phyloP scores from a whole-genome alignment of 2,888 invertebrate genomes.

The Xestia xanthographa region DNA sequence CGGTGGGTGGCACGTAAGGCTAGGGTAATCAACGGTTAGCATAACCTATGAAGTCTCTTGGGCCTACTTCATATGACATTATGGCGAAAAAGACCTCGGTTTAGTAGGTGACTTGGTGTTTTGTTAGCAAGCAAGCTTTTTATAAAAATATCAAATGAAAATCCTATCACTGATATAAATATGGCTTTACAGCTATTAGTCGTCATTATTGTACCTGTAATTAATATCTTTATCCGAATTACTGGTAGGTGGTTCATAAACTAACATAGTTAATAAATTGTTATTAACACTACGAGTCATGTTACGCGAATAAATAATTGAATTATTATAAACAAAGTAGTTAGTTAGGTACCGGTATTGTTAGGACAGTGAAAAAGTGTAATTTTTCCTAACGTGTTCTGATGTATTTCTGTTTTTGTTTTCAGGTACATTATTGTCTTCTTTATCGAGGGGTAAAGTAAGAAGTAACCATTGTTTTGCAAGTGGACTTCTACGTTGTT shows the following conservation, averaged over 20 bases:
- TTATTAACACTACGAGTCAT: too few relatives aligned
- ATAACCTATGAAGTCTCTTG: constrained; percentile 67
- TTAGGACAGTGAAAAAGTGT: not conserved
- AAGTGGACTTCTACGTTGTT: constrained; percentile 11
- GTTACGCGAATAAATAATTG: too few relatives aligned
- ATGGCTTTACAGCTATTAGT: not conserved
- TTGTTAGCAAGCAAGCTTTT: constrained; percentile 1
- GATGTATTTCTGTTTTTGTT: constrained; percentile 25
- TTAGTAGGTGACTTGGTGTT: constrained; percentile 27
- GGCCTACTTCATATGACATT: constrained; percentile 61
- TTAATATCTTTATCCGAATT: not conserved
- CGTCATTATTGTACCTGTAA: not conserved
- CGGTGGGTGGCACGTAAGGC: constrained; percentile 60
- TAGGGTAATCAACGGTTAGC: constrained; percentile 64
- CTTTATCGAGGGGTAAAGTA: constrained; percentile 14
- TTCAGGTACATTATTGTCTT: constrained; percentile 38
- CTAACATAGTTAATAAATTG: too few relatives aligned
- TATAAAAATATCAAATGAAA: not conserved
- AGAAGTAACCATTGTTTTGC: constrained; percentile 31
- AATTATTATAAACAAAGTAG: not conserved
- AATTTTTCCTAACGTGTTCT: not conserved
- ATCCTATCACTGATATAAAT: not conserved
- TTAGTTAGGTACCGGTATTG: not conserved
- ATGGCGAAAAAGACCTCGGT: constrained; percentile 64
- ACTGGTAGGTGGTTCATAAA: too few relatives aligned